Evolutionary conservation across 2,888 invertebrate genomes (phyloP).

Genomic region (Agrotis segetum): DNA sequence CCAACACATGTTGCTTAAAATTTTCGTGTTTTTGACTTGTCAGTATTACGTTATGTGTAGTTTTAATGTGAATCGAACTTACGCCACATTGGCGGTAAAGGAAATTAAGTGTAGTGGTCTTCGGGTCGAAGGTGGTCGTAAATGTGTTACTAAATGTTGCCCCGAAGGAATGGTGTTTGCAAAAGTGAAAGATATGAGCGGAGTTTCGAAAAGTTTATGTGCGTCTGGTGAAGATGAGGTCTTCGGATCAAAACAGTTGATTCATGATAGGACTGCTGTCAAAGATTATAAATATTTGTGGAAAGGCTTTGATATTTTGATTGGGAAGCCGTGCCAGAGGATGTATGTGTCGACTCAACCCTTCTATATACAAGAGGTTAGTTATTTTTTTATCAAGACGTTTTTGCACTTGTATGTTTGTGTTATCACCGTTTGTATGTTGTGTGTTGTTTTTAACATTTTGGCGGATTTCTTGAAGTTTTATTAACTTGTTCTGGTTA

Average conservation of each 20-base stretch:
- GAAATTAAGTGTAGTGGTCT: constrained; percentile 54
- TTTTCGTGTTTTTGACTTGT: constrained; percentile 42
- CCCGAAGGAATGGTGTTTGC: constrained; percentile 66
- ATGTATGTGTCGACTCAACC: constrained; percentile 47
- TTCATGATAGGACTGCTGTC: constrained; percentile 42
- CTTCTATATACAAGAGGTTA: constrained; percentile 68
- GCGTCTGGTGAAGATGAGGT: constrained; percentile 37
- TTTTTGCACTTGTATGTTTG: constrained; percentile 9
- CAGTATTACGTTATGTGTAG: constrained; percentile 41
- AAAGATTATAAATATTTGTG: constrained; percentile 50
- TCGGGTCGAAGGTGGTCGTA: background rate
- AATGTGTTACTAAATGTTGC: constrained; percentile 77
- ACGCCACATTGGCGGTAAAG: constrained; percentile 6
- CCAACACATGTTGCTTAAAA: constrained; percentile 49
- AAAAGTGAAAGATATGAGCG: constrained; percentile 12
- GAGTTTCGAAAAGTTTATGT: constrained; percentile 36
- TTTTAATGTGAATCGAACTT: constrained; percentile 35
- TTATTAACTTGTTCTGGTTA: background rate
- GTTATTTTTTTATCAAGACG: constrained; percentile 40
- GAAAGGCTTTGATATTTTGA: constrained; percentile 53
- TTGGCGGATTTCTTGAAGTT: background rate
- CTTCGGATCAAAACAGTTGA: constrained; percentile 50
- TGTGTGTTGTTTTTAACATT: constrained; percentile 4
- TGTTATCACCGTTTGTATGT: constrained; percentile 3
- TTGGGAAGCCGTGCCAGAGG: constrained; percentile 64